Evolutionary conservation across 2,113 vertebrate genomes (phyloP), one percentile per base, ranked within the genome.

Genomic region (Eonycteris spelaea): DNA sequence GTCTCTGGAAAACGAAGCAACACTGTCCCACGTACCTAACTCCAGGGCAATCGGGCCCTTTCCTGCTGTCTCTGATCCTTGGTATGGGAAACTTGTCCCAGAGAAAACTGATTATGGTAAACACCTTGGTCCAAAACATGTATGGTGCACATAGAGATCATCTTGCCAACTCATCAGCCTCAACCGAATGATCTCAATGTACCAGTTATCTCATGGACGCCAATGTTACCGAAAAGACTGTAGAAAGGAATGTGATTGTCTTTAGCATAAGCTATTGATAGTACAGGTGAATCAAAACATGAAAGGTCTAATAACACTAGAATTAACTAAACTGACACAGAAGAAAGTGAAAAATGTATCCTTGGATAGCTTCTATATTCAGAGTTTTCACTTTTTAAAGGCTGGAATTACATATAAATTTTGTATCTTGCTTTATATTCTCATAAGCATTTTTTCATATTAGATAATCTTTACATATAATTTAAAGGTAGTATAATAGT

Each of bases 361-460:
- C 65, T 59, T 22, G 40, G 15, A 33, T 45, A 19, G 40, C 80
- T 68, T 90, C 55, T 53, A 15, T 18, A 33, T 15, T 13, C 21
- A 88, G 26, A 2, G 12, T 55, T 77, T 91, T 71, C 7, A 51
- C 28, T 38, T 75, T 77, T 43, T 78, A 35, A 96, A 95, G 40
- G 14, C 15, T 95, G 8, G 65, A 87, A 57, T 51, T 45, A 80
- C 3, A 59, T 14, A 78, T 67, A 59, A 93, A 88, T 26, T 63
- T 74, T 88, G 40, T 78, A 28, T 43, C 6, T 6, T 90, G 26
- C 19, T 94, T 94, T 73, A 80, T 68, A 80, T 30, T 88, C 45
- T 80, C 71, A 45, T 68, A 68, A 77, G 43, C 53, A 65, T 63
- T 55, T 77, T 91, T 83, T 90, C 48, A 65, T n/a, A 35, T 90